Evolutionary conservation across 2,797 vertebrate species (phyloP).

Genomic region (Myotis planiceps): DNA sequence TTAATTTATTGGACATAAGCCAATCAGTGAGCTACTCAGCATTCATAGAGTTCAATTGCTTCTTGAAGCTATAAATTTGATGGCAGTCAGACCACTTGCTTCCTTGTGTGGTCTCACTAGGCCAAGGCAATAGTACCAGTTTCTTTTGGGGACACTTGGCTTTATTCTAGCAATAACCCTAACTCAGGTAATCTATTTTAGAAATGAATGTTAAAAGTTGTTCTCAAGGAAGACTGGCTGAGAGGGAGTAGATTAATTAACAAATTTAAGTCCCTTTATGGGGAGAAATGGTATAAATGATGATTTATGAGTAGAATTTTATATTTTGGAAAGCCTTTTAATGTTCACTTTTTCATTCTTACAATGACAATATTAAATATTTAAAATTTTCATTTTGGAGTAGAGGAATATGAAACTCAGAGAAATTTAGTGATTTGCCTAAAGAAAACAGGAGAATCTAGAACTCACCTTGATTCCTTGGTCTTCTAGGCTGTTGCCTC

Average conservation of each 20-base stretch:
- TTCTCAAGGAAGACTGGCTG: background rate
- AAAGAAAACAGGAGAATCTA: background rate
- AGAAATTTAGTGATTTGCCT: conserved; percentile 16
- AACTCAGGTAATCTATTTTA: background rate
- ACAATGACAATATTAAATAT: background rate
- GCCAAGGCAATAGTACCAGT: background rate
- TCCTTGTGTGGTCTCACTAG: background rate
- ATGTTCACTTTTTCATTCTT: background rate
- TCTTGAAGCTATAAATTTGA: conserved; percentile 3
- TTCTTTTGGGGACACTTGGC: background rate
- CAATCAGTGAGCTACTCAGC: background rate
- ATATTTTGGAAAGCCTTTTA: conserved; percentile 12
- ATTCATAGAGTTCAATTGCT: background rate
- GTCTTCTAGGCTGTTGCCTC: background rate
- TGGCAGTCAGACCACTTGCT: background rate
- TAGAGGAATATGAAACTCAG: background rate
- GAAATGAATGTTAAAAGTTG: background rate
- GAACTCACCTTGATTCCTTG: background rate
- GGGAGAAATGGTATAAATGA: background rate
- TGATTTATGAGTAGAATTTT: conserved; percentile 11
- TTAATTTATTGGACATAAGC: background rate
- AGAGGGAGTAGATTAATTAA: background rate
- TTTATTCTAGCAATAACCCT: background rate
- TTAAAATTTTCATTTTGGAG: background rate
- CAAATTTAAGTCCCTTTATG: conserved; percentile 22